These are phyloP conservation scores for Hyalella azteca DNA, from an alignment of 2,888 invertebrate species.

Conservation along the genomic window DNA sequence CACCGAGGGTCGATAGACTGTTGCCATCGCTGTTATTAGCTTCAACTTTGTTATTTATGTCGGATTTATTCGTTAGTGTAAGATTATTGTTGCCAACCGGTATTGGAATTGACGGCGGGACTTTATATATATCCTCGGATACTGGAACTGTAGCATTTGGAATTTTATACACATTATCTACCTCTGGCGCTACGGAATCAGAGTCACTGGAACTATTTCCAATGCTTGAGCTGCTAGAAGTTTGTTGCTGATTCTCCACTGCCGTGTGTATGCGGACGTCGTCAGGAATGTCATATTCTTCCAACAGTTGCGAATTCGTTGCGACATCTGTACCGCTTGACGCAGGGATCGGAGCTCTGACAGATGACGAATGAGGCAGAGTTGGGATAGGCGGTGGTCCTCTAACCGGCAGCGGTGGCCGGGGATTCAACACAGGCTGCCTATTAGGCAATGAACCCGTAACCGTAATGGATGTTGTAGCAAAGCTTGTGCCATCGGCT, in stretches of 20 bases:
- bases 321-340: neutral
- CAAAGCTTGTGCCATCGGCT: neutral
- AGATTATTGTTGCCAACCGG: conserved; percentile 30
- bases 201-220: neutral
- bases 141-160: neutral
- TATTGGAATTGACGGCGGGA: neutral
- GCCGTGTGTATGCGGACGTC: neutral
- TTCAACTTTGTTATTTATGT: neutral
- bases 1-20: neutral
- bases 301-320: neutral
- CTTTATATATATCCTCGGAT: neutral
- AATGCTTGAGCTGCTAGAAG: neutral
- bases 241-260: neutral
- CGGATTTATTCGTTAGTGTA: neutral
- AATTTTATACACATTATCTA: conserved; percentile 23
- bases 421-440: neutral
- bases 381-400: conserved; percentile 25
- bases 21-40: neutral
- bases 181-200: neutral
- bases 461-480: neutral
- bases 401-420: conserved; percentile 14
- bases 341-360: neutral
- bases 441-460: neutral
- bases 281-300: conserved; percentile 35
- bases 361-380: neutral